Base-by-base conservation (phyloP, 2,797 vertebrate genomes). In the Macropus fuliginosus region DNA sequence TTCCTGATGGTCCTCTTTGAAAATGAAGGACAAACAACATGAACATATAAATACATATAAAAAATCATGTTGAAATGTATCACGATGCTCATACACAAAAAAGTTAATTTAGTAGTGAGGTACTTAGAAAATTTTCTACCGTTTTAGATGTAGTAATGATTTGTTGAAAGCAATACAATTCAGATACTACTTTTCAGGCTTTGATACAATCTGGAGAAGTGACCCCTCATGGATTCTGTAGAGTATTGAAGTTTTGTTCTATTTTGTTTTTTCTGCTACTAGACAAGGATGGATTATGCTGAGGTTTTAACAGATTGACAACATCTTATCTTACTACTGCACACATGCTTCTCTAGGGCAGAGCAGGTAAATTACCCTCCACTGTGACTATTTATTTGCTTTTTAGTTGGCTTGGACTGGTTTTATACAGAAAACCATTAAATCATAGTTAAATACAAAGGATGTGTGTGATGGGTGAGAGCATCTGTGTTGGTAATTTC, bases 351-450 rank as follows among this genome's bases (percentile, higher is more conserved):
- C 94, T 94, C 94, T 91, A 96, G 97, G 95, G n/a, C 59, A 98
- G 54, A 92, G 91, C 97, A 98, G 50, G 34, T 92, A 97, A 98
- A 98, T 98, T 98, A 96, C 95, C 96, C 97, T 98, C 97, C 57
- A 95, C 97, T 95, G 94, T 95, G 97, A 97, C 97, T 98, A 97
- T 98, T 98, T 98, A 97, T 98, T 98, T 98, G 94, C 50, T 97
- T 98, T 98, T 98, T 98, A 98, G 98, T 98, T 98, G 97, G 93
- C 91, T 98, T 97, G 94, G 93, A 95, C 92, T 98, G 93, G 92
- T 97, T 98, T 94, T 95, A 56, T 96, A 96, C 2, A 96, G 97
- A 94, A 96, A 98, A 97, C 4, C 92, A 97, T 98, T 98, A 98
- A 98, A 98, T 98, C 94, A 95, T 95, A 94, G 81, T 92, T 96